Base-by-base conservation (phyloP, 2,113 vertebrate species). In the Hymenochirus boettgeri region DNA sequence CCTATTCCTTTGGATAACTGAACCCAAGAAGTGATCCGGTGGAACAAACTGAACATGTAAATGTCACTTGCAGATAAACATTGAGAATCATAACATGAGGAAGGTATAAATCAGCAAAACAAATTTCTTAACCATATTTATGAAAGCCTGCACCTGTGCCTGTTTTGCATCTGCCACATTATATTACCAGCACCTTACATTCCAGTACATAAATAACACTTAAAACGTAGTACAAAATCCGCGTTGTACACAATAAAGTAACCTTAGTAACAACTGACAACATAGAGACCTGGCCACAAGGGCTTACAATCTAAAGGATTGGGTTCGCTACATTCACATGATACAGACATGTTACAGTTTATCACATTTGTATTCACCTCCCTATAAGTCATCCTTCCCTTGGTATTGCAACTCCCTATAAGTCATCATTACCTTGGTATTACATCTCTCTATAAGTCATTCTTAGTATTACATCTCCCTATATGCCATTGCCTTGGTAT, bases 91-190 rank as follows among this genome's bases (percentile, higher is more conserved):
- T 11, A 29, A 13, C 3, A 27, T 15, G 7, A 18, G 25, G 25
- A 7, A 31, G 48, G n/a, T 29, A 7, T 35, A 10, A 50, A 46
- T 11, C n/a, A 70, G 37, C 31, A 63, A 29, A 45, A 22, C 11
- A 11, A 35, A n/a, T 19, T 42, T 15, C 51, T 12, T 57, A 26
- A 51, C 25, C 47, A n/a, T n/a, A n/a, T n/a, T 26, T 23, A 58
- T 22, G 26, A n/a, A n/a, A 21, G 13, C 57, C 56, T 60, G 57
- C 56, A 69, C 65, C 65, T 60, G 65, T n/a, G 27, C 23, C 23
- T 18, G 18, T 18, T 48, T 48, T 23, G 7, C 45, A 22, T 52
- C 46, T 62, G 60, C 60, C 60, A 62, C 60, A n/a, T n/a, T n/a
- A 35, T 42, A 42, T 15, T 13, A 39, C 37, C 37, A 13, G 37